Percentiles rank a stretch among this genome's conserved stretches.
These are phyloP conservation scores for Halocaridina rubra DNA, from an alignment of 2,888 invertebrate species.

Conservation along the genomic window DNA sequence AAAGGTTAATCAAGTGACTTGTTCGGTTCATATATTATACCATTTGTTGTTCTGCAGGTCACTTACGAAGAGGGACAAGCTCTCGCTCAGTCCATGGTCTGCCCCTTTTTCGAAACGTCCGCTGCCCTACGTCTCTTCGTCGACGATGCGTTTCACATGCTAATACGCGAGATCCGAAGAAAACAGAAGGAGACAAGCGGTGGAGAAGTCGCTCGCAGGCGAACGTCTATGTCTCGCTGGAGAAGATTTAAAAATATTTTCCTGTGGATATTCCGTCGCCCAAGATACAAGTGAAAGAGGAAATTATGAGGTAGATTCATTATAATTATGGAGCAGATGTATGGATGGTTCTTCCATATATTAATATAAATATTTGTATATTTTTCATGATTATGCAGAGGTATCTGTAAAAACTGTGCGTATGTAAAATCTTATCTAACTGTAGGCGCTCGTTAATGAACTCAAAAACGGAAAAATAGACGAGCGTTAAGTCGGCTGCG, in stretches of 20 bases:
- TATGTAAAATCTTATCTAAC: no score
- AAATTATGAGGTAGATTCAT: neutral
- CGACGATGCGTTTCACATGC: constrained; percentile 90
- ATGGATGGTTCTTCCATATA: neutral
- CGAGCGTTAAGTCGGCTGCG: no score
- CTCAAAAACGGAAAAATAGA: no score
- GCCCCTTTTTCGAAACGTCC: constrained; percentile 92
- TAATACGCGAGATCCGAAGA: constrained; percentile 83
- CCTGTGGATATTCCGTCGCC: constrained; percentile 56
- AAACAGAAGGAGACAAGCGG: constrained; percentile 53
- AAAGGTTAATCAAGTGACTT: no score
- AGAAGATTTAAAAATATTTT: constrained; percentile 59
- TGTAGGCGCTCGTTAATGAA: no score
- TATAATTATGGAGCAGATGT: neutral
- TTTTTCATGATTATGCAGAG: no score
- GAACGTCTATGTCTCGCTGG: constrained; percentile 48
- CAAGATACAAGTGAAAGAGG: constrained; percentile 38
- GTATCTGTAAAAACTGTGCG: no score
- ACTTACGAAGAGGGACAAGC: constrained; percentile 86
- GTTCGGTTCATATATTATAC: neutral
- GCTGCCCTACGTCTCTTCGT: constrained; percentile 89
- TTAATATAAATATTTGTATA: neutral
- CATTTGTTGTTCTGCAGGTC: constrained; percentile 71
- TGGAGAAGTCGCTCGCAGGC: neutral
- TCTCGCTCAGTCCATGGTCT: constrained; percentile 85